Conservation (phyloP, 2,888 invertebrate genomes). For the Masnerella sp. region DNA sequence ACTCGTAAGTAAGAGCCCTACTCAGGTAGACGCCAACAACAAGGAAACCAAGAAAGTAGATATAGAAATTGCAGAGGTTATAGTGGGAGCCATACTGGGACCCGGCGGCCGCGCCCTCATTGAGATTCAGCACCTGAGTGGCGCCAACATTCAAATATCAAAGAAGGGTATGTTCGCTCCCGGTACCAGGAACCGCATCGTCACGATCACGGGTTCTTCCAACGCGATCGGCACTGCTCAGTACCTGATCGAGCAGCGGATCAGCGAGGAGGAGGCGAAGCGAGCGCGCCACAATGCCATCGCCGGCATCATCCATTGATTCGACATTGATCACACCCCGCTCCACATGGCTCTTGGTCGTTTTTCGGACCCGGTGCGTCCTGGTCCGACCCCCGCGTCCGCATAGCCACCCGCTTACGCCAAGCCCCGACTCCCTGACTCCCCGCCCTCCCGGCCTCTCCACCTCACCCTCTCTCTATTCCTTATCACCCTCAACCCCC, state of each 20-base stretch:
- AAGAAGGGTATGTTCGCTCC: slow-evolving; percentile 99
- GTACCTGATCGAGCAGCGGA: slow-evolving; percentile 97
- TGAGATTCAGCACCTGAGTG: slow-evolving; percentile 97
- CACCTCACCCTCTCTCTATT: not conserved
- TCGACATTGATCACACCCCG: slow-evolving; percentile 58
- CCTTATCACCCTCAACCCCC: slow-evolving; percentile 5
- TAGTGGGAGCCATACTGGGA: slow-evolving; percentile 97
- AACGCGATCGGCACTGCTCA: slow-evolving; percentile 94
- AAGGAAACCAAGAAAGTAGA: slow-evolving; percentile 93
- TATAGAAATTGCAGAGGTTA: slow-evolving; percentile 94
- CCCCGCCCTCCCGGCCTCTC: not conserved
- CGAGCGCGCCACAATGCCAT: slow-evolving; percentile 93
- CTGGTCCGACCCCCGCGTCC: slow-evolving; percentile 14
- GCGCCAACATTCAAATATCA: slow-evolving; percentile 98
- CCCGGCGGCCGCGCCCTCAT: slow-evolving; percentile 97
- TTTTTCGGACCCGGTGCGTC: slow-evolving; percentile 59
- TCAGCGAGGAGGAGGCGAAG: slow-evolving; percentile 96
- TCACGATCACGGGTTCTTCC: slow-evolving; percentile 94
- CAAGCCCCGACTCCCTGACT: not conserved
- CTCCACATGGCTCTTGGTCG: slow-evolving; percentile 60
- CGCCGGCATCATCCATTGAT: slow-evolving; percentile 86
- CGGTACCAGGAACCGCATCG: slow-evolving; percentile 97
- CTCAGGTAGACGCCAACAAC: slow-evolving; percentile 86
- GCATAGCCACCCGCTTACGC: not conserved
- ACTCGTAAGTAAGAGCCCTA: slow-evolving; percentile 89